A percentile compares a stretch with the other conserved stretches of the same genome.
phyloP scores from a whole-genome alignment of 92 coral and sea anemone species.

The Meandrina meandrites region DNA sequence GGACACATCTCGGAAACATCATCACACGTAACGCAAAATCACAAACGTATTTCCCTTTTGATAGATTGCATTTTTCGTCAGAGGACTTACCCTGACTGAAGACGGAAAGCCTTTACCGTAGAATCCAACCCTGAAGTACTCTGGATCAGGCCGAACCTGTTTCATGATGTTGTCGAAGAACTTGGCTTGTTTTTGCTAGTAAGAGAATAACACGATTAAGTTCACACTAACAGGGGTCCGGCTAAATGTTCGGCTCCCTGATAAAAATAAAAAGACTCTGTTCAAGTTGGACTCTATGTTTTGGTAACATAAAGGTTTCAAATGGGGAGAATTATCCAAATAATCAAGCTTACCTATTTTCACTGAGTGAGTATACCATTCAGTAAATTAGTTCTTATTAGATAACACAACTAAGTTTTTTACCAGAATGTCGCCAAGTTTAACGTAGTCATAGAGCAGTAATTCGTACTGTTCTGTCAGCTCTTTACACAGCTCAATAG shows the following conservation, averaged over 20 bases:
- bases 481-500: constrained; percentile 91
- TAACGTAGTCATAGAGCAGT: constrained; percentile 77
- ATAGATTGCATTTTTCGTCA: neutral
- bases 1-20: neutral
- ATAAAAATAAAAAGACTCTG: neutral
- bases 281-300: neutral
- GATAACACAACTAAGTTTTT: neutral
- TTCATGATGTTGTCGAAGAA: constrained; percentile 90
- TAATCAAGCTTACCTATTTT: too few species aligned
- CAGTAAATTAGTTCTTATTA: too few species aligned
- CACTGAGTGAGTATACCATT: too few species aligned
- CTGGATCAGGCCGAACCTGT: constrained; percentile 87
- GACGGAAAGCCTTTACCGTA: constrained; percentile 89
- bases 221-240: neutral
- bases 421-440: constrained; percentile 92
- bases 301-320: too few species aligned
- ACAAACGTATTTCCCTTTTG: neutral
- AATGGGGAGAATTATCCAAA: too few species aligned
- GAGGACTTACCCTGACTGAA: constrained; percentile 77
- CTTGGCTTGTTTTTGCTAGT: constrained; percentile 75
- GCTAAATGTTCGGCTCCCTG: neutral
- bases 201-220: neutral
- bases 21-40: neutral
- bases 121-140: constrained; percentile 92
- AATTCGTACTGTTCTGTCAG: constrained; percentile 78